phyloP scores from a whole-genome alignment of 2,797 vertebrate species.

The Taeniopygia guttata region DNA sequence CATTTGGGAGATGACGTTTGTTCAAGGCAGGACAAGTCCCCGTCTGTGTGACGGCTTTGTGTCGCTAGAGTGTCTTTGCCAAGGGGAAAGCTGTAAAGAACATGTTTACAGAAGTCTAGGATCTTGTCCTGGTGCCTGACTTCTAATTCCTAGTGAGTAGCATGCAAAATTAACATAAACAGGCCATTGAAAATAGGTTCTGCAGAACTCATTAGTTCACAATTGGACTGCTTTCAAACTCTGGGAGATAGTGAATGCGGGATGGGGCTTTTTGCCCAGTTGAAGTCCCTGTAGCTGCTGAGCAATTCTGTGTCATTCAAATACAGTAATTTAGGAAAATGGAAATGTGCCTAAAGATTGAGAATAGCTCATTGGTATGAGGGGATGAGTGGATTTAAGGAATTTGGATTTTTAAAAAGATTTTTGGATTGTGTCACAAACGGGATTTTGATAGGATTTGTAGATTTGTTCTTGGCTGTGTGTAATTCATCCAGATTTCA shows the following conservation, averaged over 20 bases:
- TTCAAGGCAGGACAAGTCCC: background rate
- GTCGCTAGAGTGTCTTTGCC: background rate
- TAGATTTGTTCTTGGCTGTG: background rate
- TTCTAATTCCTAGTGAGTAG: conserved; percentile 22
- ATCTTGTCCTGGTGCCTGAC: conserved; percentile 21
- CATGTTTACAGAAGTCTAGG: conserved; percentile 33
- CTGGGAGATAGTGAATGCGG: conserved; percentile 23
- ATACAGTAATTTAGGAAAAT: conserved; percentile 39
- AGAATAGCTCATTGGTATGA: conserved; percentile 33
- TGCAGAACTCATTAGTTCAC: conserved; percentile 54
- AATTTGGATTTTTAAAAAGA: conserved; percentile 40
- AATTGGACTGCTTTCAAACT: conserved; percentile 36
- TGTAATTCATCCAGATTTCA: background rate
- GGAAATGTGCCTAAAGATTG: conserved; percentile 41
- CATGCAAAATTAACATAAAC: conserved; percentile 47
- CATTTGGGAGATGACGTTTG: background rate
- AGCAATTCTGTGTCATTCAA: conserved; percentile 20
- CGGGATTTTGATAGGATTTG: background rate
- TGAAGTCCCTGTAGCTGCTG: background rate
- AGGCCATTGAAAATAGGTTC: conserved; percentile 32
- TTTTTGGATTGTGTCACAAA: conserved; percentile 9
- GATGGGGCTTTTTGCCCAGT: conserved; percentile 1
- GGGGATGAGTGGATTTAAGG: conserved; percentile 3
- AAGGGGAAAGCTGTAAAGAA: conserved; percentile 8
- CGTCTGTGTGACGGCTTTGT: background rate